Base-by-base conservation (phyloP, 1,140 invertebrate species). In the Subanguina moxae region DNA sequence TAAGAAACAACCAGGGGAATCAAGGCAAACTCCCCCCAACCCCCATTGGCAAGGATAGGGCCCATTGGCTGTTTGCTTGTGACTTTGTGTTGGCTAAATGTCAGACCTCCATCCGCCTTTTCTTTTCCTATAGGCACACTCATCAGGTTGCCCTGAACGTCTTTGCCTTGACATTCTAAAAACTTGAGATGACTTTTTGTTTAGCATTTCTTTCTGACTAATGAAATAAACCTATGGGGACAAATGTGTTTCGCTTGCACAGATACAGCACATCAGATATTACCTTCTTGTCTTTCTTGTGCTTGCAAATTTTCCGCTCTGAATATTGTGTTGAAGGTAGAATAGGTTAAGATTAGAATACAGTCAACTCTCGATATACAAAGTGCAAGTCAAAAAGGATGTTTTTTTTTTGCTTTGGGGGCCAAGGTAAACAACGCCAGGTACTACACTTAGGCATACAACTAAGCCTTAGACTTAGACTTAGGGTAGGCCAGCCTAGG, bases 141-240 rank as follows among this genome's bases (percentile, higher is more conserved):
- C 48, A 52, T 52, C 15, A 25, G n/a, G 8, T 52, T 52, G 8
- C 48, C 48, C 23, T 52, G 1, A 15, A 21, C 3, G 48, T 52
- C 23, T 52, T 52, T 52, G 48, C 48, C 15, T 19, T 52, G 48
- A 25, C 48, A 52, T 52, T 52, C 48, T 52, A 8, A 52, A 52
- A 52, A 15, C 3, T 52, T 38, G 32, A 38, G 11, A 38, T n/a
- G 32, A 38, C 3, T 5, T 38, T 5, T 38, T 7, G 48, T 52
- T 19, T 3, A 52, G 1, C 3, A 8, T 52, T 25, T 52, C 48
- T 7, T 5, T 52, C 8, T 3, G 17, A 52, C 17, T 25, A 3
- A 52, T 8, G 43, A 45, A 45, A 11, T 19, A 52, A 25, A 52
- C 48, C n/a, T 52, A 25, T 21, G n/a, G 48, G 48, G 3, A 52